A percentile compares a stretch with the other conserved stretches of the same genome.
These are phyloP conservation scores for Cebidichthys violaceus DNA, from an alignment of 2,113 vertebrate genomes.

Conservation along the genomic window DNA sequence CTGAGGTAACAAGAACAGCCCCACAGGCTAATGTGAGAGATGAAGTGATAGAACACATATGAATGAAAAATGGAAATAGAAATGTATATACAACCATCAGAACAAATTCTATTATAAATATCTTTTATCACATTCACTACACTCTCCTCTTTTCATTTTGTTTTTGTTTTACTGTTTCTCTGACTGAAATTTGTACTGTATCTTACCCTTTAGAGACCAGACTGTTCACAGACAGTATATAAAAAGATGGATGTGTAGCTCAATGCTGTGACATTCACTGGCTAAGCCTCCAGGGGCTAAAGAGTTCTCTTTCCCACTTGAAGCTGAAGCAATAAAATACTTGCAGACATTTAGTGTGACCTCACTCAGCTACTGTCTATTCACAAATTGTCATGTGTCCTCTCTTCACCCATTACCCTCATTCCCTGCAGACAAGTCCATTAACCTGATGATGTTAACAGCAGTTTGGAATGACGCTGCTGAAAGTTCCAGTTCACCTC, in stretches of 20 bases:
- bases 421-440: constrained; percentile 38
- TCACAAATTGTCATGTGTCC: constrained; percentile 33
- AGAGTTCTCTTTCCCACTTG: background rate
- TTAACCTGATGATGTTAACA: constrained; percentile 39
- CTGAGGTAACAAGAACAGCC: constrained; percentile 7
- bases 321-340: constrained; percentile 39
- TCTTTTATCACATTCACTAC: background rate
- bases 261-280: constrained; percentile 43
- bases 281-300: constrained; percentile 14
- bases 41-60: constrained; percentile 7
- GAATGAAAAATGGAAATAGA: background rate
- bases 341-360: constrained; percentile 49
- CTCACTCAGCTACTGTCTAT: constrained; percentile 43
- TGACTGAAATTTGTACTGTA: background rate
- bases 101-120: background rate
- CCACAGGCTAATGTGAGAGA: constrained; percentile 4
- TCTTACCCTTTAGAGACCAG: constrained; percentile 6
- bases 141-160: background rate
- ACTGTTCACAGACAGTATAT: background rate
- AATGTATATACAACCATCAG: background rate
- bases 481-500: constrained; percentile 16
- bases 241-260: constrained; percentile 4
- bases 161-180: background rate
- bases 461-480: constrained; percentile 17
- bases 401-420: background rate